Evolutionary conservation across 2,113 vertebrate genomes (phyloP).

Genomic region (Neopipo cinnamomea): DNA sequence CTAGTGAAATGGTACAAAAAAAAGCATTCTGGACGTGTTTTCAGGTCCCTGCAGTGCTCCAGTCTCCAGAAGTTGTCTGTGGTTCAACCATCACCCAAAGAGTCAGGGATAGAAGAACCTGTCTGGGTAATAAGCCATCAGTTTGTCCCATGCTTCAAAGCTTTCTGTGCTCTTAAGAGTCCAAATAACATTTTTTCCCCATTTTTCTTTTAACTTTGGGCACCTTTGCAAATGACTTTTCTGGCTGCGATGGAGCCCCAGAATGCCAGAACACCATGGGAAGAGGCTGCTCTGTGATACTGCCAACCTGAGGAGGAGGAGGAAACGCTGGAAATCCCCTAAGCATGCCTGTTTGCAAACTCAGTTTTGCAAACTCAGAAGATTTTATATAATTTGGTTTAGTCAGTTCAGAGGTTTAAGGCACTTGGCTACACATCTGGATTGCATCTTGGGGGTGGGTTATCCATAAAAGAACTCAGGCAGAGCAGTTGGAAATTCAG

Average conservation of each 20-base stretch:
- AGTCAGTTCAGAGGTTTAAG: slow-evolving; percentile 42
- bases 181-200: background rate
- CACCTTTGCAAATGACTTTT: slow-evolving; percentile 26
- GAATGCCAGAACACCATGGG: slow-evolving; percentile 30
- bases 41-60: background rate
- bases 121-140: background rate
- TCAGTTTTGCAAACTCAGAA: slow-evolving; percentile 52
- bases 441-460: slow-evolving; percentile 32
- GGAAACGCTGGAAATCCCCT: slow-evolving; percentile 59
- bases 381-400: slow-evolving; percentile 43
- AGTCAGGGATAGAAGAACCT: background rate
- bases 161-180: background rate
- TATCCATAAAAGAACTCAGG: slow-evolving; percentile 5
- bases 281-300: slow-evolving; percentile 42
- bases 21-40: background rate
- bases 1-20: background rate
- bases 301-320: slow-evolving; percentile 52
- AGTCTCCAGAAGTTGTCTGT: background rate
- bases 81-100: background rate
- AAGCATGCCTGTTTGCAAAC: slow-evolving; percentile 34
- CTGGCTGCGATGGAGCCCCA: background rate
- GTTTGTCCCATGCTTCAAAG: background rate
- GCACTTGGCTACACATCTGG: slow-evolving; percentile 43
- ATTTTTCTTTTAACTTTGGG: background rate
- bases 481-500: background rate